Percentiles rank a stretch among this genome's conserved stretches.
phyloP scores from a whole-genome alignment of 1,140 invertebrate species.

The Cydia fagiglandana region DNA sequence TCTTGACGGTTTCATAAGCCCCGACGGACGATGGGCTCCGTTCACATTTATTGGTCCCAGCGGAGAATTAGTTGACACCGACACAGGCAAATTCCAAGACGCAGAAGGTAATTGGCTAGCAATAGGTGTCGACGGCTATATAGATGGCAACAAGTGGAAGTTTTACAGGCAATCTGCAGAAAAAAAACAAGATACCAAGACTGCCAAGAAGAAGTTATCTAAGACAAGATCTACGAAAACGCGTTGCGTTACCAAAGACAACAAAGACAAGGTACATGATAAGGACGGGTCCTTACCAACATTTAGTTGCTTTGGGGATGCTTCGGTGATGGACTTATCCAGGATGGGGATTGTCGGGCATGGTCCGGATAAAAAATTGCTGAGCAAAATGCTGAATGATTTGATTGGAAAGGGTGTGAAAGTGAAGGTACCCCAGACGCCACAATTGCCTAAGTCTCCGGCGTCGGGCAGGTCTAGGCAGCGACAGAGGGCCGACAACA shows the following conservation, averaged over 20 bases:
- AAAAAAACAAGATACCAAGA: not conserved
- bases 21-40: conserved; percentile 67
- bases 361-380: conserved; percentile 61
- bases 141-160: conserved; percentile 60
- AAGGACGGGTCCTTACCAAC: conserved; percentile 50
- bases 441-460: conserved; percentile 46
- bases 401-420: conserved; percentile 56
- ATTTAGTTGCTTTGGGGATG: conserved; percentile 70
- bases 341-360: conserved; percentile 68
- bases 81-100: conserved; percentile 63
- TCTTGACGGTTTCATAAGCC: conserved; percentile 63
- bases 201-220: not conserved
- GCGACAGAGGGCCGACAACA: conserved; percentile 18
- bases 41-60: conserved; percentile 61
- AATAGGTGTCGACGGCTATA: conserved; percentile 65
- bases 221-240: conserved; percentile 32
- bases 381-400: conserved; percentile 49
- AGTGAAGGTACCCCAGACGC: conserved; percentile 58
- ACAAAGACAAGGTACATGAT: conserved; percentile 37
- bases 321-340: conserved; percentile 56
- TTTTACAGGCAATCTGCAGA: conserved; percentile 52
- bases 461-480: conserved; percentile 40
- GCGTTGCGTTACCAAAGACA: conserved; percentile 6
- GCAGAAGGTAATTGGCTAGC: conserved; percentile 62
- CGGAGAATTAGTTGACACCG: conserved; percentile 60